Evolutionary conservation across 1,140 invertebrate genomes (phyloP).

Genomic region (Trachymyrmex cornetzi): DNA sequence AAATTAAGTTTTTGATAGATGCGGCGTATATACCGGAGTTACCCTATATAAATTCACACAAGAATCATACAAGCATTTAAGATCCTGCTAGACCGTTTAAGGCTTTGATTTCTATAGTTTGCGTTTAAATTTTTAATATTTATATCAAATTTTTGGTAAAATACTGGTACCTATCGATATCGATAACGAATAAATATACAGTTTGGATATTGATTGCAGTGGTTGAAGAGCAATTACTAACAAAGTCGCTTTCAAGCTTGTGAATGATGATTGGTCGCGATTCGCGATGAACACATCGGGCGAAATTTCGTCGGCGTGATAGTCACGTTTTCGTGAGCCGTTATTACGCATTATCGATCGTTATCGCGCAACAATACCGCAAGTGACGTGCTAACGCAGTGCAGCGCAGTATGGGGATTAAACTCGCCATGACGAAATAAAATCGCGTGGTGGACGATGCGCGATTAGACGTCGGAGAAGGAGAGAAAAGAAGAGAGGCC

Average conservation of each 20-base stretch:
- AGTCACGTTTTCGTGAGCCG: constrained; percentile 44
- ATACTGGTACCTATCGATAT: not conserved
- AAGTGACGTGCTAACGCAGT: constrained; percentile 12
- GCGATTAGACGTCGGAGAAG: constrained; percentile 65
- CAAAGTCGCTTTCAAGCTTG: constrained; percentile 19
- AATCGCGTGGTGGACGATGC: constrained; percentile 55
- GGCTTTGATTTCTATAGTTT: too few relatives aligned
- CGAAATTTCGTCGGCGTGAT: constrained; percentile 47
- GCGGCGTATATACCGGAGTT: too few relatives aligned
- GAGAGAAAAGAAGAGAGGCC: constrained; percentile 51
- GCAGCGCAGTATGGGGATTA: constrained; percentile 33
- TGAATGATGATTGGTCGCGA: constrained; percentile 32
- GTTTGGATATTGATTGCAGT: constrained; percentile 5
- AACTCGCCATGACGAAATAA: constrained; percentile 68
- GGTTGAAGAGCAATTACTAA: not conserved
- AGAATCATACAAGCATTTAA: too few relatives aligned
- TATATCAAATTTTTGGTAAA: not conserved
- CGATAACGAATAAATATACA: not conserved
- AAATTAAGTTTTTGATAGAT: too few relatives aligned
- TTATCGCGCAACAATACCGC: constrained; percentile 43
- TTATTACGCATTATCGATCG: constrained; percentile 70
- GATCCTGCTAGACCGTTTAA: too few relatives aligned
- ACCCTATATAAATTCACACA: too few relatives aligned
- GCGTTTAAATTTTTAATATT: not conserved
- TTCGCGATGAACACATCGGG: constrained; percentile 17